Base-by-base conservation (phyloP, 2,113 vertebrate species). In the Cephalopholis sonnerati region DNA sequence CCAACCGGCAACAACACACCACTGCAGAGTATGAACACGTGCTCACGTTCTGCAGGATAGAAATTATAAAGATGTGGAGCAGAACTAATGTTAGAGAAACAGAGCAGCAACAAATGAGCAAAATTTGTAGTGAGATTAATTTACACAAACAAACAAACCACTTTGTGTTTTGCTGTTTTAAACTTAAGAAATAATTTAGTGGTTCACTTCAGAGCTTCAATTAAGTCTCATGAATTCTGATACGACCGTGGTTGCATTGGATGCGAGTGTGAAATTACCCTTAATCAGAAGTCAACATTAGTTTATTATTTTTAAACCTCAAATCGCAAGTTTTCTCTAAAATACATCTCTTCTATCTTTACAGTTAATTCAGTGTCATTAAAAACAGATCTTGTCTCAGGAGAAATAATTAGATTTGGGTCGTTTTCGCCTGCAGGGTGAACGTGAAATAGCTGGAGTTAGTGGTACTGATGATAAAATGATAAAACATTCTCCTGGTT, bases 381-480 rank as follows among this genome's bases (percentile, higher is more conserved):
- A 66, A 79, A 84, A 79, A 57, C 72, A 59, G n/a, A 50, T 22
- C 41, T 15, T 0, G 2, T 83, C 74, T 66, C 81, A 12, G 59
- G 61, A 78, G 74, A 32, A 77, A 50, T 75, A 17, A 79, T 25
- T n/a, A 16, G 62, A 55, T 63, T 2, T 10, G 68, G 53, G 36
- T 39, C 16, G 61, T 67, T 55, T 69, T 18, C 13, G 80, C 68
- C 88, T 58, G 64, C 70, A 79, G 89, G 69, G 2, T 10, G 68
- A 57, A 22, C 29, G 2, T 39, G 22, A 57, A 59, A 27, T 3
- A 41, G 67, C 62, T 44, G 11, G 27, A 65, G 50, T 50, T 18
- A 8, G 16, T 6, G 0, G 10, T 7, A 15, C 44, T 70, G 57
- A 65, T 75, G 66, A 84, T 65, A 17, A 74, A 51, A 59, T 77